phyloP scores from a whole-genome alignment of 2,113 vertebrate genomes.

The Rhinolophus ferrumequinum region DNA sequence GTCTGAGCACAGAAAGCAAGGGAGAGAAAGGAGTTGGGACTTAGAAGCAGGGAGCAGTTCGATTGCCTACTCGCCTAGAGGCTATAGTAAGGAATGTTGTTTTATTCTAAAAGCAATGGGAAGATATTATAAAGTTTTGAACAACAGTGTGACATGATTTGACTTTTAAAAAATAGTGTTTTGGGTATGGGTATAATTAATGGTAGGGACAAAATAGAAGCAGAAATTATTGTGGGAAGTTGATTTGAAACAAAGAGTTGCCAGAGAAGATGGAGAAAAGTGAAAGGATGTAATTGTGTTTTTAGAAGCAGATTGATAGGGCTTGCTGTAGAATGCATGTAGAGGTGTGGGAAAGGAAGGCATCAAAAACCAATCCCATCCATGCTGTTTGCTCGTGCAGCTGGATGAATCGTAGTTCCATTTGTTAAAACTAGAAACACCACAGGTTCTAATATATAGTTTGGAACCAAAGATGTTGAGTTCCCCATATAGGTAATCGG shows the following conservation, averaged over 20 bases:
- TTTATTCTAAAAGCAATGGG: neutral
- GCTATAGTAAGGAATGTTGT: neutral
- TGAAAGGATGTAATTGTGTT: neutral
- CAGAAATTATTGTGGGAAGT: neutral
- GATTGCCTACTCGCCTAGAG: neutral
- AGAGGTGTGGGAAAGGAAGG: neutral
- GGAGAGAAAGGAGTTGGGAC: neutral
- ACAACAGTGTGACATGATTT: neutral
- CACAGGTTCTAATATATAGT: neutral
- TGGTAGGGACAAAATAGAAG: neutral
- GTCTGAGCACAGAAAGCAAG: neutral
- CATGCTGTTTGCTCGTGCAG: neutral
- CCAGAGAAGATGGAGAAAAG: neutral
- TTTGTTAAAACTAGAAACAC: neutral
- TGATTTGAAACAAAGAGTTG: neutral
- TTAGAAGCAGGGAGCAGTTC: neutral
- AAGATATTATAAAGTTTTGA: neutral
- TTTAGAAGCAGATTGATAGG: neutral
- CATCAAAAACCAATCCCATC: neutral
- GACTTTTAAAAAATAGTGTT: neutral
- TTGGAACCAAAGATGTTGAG: neutral
- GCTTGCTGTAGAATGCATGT: neutral
- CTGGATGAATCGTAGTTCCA: neutral
- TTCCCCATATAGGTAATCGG: neutral
- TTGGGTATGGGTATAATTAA: neutral